Base-by-base conservation (phyloP, 1,140 invertebrate species). In the Zophobas morio region DNA sequence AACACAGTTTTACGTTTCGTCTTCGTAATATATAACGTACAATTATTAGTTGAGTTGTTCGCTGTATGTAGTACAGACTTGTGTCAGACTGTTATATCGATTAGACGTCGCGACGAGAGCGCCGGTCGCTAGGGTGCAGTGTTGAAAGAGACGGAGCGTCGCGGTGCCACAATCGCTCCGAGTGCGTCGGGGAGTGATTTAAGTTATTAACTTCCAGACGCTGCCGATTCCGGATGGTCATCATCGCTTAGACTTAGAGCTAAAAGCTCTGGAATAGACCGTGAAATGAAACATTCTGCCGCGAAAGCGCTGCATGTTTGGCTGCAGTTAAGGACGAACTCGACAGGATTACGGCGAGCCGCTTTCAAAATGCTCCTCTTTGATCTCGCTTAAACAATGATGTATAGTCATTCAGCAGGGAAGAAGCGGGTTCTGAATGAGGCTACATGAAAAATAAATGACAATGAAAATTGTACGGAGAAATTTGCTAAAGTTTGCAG, bases 81-180 rank as follows among this genome's bases (percentile, higher is more conserved):
- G 80, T 83, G 80, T 83, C 82, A 83, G 82, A 83, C 82, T 83
- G 80, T 81, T 83, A 83, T 83, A 83, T 83, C 82, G 82, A 83
- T 81, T 83, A 80, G 82, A 66, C 70, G 79, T 78, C 79, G 79
- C 76, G 80, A 80, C 80, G 82, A 75, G 76, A 73, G 81, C 80
- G 81, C 81, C 78, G 80, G 79, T 79, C 80, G 82, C 80, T 77
- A 79, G 78, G 78, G 78, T 78, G 75, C 79, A 76, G 70, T 75
- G 80, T 54, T 77, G 73, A 77, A 77, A 72, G 77, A 79, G 75
- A 73, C 72, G 75, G 63, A 47, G 53, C 75, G 77, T 60, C 70
- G 60, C 35, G 74, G 77, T 73, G 71, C 71, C 70, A 75, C 49
- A 75, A 72, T 72, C 70, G 70, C 70, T 51, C 46, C 51, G 20